These are phyloP conservation scores for Euura lappo DNA, from an alignment of 1,140 invertebrate genomes.

Conservation along the genomic window DNA sequence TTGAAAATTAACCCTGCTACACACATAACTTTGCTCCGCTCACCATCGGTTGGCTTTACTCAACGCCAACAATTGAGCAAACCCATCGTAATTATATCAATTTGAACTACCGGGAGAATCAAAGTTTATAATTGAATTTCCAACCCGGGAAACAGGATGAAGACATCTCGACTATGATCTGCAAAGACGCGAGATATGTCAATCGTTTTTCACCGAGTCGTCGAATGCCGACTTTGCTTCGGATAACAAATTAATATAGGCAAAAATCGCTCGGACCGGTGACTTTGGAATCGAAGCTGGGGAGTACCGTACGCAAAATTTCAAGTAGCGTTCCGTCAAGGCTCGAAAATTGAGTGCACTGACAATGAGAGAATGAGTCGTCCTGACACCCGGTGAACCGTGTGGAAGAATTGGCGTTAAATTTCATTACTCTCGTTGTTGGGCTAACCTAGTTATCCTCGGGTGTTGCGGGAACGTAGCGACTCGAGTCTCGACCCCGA, in stretches of 20 bases:
- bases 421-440: constrained; percentile 60
- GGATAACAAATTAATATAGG: not conserved
- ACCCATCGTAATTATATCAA: no score
- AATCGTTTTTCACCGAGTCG: no score
- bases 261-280: not conserved
- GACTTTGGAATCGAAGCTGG: not conserved
- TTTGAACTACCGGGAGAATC: no score
- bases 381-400: constrained; percentile 36
- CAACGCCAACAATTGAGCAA: no score
- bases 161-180: no score
- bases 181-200: no score
- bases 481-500: constrained; percentile 44
- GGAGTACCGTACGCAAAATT: not conserved
- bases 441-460: constrained; percentile 54
- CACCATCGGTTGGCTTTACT: no score
- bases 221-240: not conserved
- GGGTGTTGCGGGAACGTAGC: constrained; percentile 44
- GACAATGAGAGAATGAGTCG: not conserved
- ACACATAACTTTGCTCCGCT: no score
- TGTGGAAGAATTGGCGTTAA: constrained; percentile 51
- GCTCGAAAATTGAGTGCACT: constrained; percentile 3
- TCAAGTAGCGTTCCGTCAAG: not conserved
- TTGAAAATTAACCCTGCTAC: no score
- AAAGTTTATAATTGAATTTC: no score
- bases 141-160: no score